phyloP scores from a whole-genome alignment of 2,797 vertebrate genomes.

The Chloroceryle inda region DNA sequence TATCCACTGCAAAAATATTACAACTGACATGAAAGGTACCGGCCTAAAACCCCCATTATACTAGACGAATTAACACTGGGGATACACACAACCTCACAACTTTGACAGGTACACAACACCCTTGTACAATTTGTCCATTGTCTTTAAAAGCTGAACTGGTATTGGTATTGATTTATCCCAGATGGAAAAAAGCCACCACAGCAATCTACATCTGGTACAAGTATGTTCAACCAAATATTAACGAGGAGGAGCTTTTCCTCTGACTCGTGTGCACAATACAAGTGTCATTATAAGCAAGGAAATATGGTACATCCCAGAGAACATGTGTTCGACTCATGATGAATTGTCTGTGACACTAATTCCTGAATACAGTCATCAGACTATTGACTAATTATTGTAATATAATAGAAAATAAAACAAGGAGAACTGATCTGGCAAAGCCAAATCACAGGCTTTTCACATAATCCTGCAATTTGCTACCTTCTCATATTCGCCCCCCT shows the following conservation, averaged over 20 bases:
- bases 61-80: not conserved
- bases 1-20: not conserved
- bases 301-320: not conserved
- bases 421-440: not conserved
- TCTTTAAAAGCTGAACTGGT: not conserved
- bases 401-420: conserved; percentile 2
- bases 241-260: conserved; percentile 20
- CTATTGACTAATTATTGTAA: not conserved
- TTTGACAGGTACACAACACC: conserved; percentile 10
- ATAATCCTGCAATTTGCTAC: conserved; percentile 35
- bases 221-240: not conserved
- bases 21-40: not conserved
- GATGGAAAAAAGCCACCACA: not conserved
- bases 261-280: not conserved
- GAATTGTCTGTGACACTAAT: conserved; percentile 60
- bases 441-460: conserved; percentile 28
- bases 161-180: conserved; percentile 42
- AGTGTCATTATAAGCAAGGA: not conserved
- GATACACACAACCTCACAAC: not conserved
- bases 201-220: conserved; percentile 56
- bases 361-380: not conserved
- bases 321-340: not conserved
- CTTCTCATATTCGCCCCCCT: conserved; percentile 41
- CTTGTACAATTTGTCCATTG: not conserved
- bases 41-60: not conserved